Percentiles rank a stretch among this genome's conserved stretches.
Evolutionary conservation across 1,140 invertebrate species (phyloP).

Genomic region (Drosophila insularis): DNA sequence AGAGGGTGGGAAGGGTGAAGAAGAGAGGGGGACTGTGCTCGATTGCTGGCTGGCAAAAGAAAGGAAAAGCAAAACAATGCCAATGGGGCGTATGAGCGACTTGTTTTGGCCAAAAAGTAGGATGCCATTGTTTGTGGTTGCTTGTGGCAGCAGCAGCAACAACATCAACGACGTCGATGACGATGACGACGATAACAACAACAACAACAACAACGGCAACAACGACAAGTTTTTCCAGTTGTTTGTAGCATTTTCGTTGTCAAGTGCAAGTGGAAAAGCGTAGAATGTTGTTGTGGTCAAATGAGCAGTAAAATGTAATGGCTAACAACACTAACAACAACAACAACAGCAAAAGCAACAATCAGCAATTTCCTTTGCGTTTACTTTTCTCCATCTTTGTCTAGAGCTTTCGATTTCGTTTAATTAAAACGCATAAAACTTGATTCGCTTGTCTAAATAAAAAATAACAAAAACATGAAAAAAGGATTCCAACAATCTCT

Average conservation of each 20-base stretch:
- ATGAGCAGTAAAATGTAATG: constrained; percentile 49
- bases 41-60: constrained; percentile 41
- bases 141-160: constrained; percentile 14
- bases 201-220: constrained; percentile 3
- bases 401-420: constrained; percentile 73
- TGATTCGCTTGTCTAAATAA: constrained; percentile 23
- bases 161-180: background rate
- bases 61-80: constrained; percentile 72
- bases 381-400: constrained; percentile 22
- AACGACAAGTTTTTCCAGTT: constrained; percentile 57
- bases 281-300: constrained; percentile 56
- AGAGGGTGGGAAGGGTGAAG: too few species aligned
- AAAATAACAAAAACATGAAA: too few species aligned
- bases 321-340: constrained; percentile 34
- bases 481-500: constrained; percentile 36
- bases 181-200: background rate
- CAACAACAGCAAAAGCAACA: constrained; percentile 43
- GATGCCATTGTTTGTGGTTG: constrained; percentile 74
- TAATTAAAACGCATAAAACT: constrained; percentile 78
- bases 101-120: constrained; percentile 78
- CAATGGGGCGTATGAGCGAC: constrained; percentile 78
- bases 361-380: constrained; percentile 70
- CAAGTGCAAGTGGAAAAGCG: constrained; percentile 71
- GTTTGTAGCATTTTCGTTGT: constrained; percentile 68
- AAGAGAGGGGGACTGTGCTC: background rate